phyloP scores from a whole-genome alignment of 2,113 vertebrate species.

The Channa argus region DNA sequence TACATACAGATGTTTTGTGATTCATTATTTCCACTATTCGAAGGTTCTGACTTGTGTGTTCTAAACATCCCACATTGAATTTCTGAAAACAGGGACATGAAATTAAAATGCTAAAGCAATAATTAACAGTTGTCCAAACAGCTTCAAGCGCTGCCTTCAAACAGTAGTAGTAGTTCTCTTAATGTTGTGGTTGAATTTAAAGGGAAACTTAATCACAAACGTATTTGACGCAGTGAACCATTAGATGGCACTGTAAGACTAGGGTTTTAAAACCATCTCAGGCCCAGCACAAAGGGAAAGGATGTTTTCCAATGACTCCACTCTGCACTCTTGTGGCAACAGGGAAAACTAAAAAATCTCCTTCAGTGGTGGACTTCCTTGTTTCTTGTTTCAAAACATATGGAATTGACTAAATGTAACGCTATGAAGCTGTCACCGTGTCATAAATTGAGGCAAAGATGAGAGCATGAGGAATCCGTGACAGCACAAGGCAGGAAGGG shows the following conservation, averaged over 20 bases:
- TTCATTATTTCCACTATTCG: not conserved
- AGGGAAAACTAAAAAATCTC: not conserved
- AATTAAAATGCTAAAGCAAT: not conserved
- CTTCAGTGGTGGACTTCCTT: not conserved
- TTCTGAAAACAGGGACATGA: not conserved
- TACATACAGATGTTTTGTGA: not conserved
- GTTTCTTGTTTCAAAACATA: constrained; percentile 2
- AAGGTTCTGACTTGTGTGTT: not conserved
- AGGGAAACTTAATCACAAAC: not conserved
- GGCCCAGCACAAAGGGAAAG: not conserved
- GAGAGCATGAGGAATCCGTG: not conserved
- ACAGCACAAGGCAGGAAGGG: too few relatives aligned
- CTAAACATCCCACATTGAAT: not conserved
- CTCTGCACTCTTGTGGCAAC: constrained; percentile 70
- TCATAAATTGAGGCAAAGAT: constrained; percentile 10
- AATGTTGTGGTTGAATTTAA: not conserved
- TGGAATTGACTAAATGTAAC: constrained; percentile 1
- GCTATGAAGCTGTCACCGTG: not conserved
- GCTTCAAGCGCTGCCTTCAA: not conserved
- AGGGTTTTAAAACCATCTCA: constrained; percentile 6
- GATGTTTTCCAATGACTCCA: constrained; percentile 38
- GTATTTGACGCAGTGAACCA: constrained; percentile 42
- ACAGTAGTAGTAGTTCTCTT: not conserved
- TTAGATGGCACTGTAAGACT: constrained; percentile 75
- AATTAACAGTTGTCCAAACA: not conserved